phyloP scores from a whole-genome alignment of 2,797 vertebrate genomes.

The Cynopterus sphinx region DNA sequence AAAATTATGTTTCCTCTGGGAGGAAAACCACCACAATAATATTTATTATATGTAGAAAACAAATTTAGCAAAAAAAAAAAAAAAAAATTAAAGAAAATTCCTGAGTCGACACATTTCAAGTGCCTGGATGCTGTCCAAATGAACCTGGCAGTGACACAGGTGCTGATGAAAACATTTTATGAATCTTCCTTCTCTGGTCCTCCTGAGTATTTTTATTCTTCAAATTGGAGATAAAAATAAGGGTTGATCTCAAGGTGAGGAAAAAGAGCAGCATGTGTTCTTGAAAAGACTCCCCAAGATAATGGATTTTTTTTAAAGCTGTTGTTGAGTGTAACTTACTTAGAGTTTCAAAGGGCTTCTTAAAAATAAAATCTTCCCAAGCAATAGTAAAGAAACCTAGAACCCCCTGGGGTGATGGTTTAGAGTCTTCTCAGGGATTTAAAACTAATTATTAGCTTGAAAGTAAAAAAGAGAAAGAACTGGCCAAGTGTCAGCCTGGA shows the following conservation, averaged over 20 bases:
- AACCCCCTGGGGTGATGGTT: slow-evolving; percentile 50
- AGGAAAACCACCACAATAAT: slow-evolving; percentile 20
- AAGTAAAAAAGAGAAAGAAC: slow-evolving; percentile 57
- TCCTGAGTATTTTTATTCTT: slow-evolving; percentile 59
- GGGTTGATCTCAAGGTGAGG: slow-evolving; percentile 19
- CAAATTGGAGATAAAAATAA: slow-evolving; percentile 48
- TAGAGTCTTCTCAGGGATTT: slow-evolving; percentile 68
- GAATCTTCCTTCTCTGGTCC: not conserved
- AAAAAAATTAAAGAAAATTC: not conserved
- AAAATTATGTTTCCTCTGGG: slow-evolving; percentile 6
- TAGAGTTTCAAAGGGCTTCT: slow-evolving; percentile 61
- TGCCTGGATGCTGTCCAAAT: not conserved
- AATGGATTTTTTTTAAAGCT: slow-evolving; percentile 53
- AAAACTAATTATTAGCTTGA: slow-evolving; percentile 75
- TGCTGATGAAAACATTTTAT: not conserved
- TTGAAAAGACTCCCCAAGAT: slow-evolving; percentile 56
- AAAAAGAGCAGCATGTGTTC: not conserved
- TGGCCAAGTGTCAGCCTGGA: not conserved
- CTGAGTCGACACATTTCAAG: not conserved
- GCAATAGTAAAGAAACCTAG: slow-evolving; percentile 65
- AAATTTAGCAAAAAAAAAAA: not conserved
- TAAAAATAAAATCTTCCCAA: slow-evolving; percentile 68
- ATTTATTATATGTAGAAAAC: not conserved
- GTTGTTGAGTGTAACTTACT: slow-evolving; percentile 51
- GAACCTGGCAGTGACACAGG: not conserved